Percentiles rank a stretch among this genome's conserved stretches.
Evolutionary conservation across 2,888 invertebrate genomes (phyloP).

Genomic region (Drosophila rubida): DNA sequence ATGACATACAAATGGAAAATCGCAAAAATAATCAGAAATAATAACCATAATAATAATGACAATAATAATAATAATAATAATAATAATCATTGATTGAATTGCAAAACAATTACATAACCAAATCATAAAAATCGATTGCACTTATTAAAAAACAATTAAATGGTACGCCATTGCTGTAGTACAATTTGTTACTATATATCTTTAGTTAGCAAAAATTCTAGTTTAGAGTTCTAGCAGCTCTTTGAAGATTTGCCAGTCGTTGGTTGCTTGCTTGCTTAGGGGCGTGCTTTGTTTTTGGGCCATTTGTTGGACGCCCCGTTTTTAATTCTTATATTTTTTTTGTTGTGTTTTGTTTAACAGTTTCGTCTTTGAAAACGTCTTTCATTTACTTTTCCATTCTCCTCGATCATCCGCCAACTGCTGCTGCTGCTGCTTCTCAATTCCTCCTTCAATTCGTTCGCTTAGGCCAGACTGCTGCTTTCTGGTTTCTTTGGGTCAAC

Average conservation of each 20-base stretch:
- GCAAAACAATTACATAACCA: constrained; percentile 67
- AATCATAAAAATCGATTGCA: constrained; percentile 51
- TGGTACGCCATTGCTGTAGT: constrained; percentile 46
- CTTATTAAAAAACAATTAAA: constrained; percentile 42
- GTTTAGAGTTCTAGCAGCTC: constrained; percentile 75
- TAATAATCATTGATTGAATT: constrained; percentile 31
- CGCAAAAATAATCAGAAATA: constrained; percentile 35
- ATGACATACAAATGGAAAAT: constrained; percentile 41
- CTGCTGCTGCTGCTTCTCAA: background rate
- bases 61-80: constrained; percentile 38
- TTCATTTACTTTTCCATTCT: constrained; percentile 59
- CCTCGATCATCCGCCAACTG: constrained; percentile 2
- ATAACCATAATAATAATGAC: constrained; percentile 29
- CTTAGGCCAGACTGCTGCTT: constrained; percentile 43
- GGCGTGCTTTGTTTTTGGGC: background rate
- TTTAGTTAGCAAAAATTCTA: constrained; percentile 64
- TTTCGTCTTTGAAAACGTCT: constrained; percentile 76
- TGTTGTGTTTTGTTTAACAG: constrained; percentile 25
- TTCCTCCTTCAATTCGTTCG: constrained; percentile 4
- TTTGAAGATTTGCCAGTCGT: constrained; percentile 76
- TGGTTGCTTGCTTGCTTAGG: constrained; percentile 51
- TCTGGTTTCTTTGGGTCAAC: constrained; percentile 68
- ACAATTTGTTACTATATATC: constrained; percentile 57
- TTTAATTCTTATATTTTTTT: background rate
- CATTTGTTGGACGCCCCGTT: constrained; percentile 21